phyloP scores from a whole-genome alignment of 1,140 invertebrate genomes.

The Bactericera cockerelli region DNA sequence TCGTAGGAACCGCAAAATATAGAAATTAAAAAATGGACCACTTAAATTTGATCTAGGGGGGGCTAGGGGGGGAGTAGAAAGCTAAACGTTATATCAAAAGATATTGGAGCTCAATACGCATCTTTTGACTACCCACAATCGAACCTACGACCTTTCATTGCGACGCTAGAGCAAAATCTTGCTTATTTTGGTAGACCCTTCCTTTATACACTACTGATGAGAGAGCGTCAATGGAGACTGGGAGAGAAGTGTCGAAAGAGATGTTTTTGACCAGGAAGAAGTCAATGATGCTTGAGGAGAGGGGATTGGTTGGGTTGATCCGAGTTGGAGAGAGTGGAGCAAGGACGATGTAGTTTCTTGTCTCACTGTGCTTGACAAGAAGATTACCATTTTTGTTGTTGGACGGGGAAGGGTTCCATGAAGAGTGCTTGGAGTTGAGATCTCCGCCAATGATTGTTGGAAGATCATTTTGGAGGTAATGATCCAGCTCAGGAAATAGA shows the following conservation, averaged over 20 bases:
- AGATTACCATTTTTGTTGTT: constrained; percentile 5
- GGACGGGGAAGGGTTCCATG: background rate
- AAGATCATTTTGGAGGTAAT: background rate
- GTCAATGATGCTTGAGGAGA: background rate
- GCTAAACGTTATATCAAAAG: too few species aligned
- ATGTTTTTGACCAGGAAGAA: background rate
- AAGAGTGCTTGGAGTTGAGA: constrained; percentile 7
- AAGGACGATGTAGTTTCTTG: background rate
- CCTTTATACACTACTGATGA: too few species aligned
- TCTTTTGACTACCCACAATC: too few species aligned
- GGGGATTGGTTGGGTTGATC: background rate
- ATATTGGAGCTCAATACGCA: too few species aligned
- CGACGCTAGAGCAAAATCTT: too few species aligned
- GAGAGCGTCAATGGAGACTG: background rate
- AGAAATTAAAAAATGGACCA: too few species aligned
- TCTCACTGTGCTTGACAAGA: background rate
- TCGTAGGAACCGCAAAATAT: too few species aligned
- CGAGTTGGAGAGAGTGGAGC: background rate
- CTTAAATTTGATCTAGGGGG: too few species aligned
- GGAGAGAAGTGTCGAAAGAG: background rate
- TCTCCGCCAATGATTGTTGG: constrained; percentile 9
- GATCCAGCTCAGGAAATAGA: background rate
- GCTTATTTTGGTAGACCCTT: too few species aligned
- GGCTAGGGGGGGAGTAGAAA: too few species aligned
- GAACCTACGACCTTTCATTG: too few species aligned